Base-by-base conservation (phyloP, 2,888 invertebrate species). In the Tipula vernalis region DNA sequence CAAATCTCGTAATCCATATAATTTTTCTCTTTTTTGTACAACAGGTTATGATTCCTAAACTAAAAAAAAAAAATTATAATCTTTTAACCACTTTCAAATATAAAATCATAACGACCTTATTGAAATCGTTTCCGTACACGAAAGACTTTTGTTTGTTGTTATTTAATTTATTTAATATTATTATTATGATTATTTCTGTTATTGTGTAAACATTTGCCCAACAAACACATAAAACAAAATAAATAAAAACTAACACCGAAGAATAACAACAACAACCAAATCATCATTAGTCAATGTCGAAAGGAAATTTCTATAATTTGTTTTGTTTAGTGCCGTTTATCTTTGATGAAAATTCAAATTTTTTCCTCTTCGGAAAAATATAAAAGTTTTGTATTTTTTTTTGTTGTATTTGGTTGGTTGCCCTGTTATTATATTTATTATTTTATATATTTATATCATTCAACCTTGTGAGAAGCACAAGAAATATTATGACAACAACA, bases 241-340 rank as follows among this genome's bases (percentile, higher is more conserved):
- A 47, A 47, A 13, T 47, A 3, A 47, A 57, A 57, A 57, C 51
- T 57, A 57, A 57, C 51, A 57, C 51, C 18, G 51, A 57, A 28
- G 28, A 28, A 28, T 28, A 28, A 28, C 28, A 28, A 57, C 51
- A 57, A 57, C 51, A 57, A 57, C 15, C 6, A 57, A 57, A 57
- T 57, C 15, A 57, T 83, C 83, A 83, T 83, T 83, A 83, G 83
- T 83, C 83, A 83, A 83, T 83, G 83, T 83, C 83, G 83, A 83
- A 83, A 57, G 51, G 51, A 57, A 57, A 57, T 57, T 57, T 57
- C 51, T 57, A 57, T 57, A 57, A 57, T 57, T 57, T 57, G 51
- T 15, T 57, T 57, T 57, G 51, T 57, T 57, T 57, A 57, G 51
- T 57, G 51, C 51, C 51, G 51, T 57, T 57, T 57, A 57, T 57